A percentile compares a stretch with the other conserved stretches of the same genome.
These are phyloP conservation scores for Drosophila melanocephala DNA, from an alignment of 2,888 invertebrate species.

Conservation along the genomic window DNA sequence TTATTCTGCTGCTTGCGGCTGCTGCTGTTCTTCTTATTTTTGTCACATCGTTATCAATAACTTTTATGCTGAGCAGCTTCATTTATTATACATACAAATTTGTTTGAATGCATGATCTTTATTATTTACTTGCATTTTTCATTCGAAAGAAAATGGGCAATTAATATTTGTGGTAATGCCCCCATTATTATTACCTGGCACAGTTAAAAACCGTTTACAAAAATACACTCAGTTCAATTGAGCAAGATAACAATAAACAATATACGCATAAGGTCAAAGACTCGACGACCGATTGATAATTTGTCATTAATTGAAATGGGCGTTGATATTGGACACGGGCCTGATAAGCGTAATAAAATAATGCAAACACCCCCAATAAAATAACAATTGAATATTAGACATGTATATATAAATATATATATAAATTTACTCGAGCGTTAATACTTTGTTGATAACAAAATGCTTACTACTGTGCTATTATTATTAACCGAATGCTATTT, in stretches of 20 bases:
- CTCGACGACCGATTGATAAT: constrained; percentile 14
- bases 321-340: constrained; percentile 12
- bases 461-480: constrained; percentile 11
- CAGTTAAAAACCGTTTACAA: constrained; percentile 25
- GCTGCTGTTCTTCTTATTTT: constrained; percentile 5
- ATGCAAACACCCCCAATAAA: constrained; percentile 46
- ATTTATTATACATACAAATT: background rate
- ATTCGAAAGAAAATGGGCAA: background rate
- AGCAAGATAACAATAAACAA: constrained; percentile 10
- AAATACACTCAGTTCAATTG: background rate
- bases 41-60: constrained; percentile 3
- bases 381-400: constrained; percentile 16
- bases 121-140: constrained; percentile 23
- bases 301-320: constrained; percentile 20
- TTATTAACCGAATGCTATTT: constrained; percentile 14
- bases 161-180: constrained; percentile 10
- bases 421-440: background rate
- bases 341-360: constrained; percentile 39
- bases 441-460: constrained; percentile 3
- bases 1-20: constrained; percentile 6
- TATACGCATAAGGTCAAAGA: constrained; percentile 13
- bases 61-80: constrained; percentile 8
- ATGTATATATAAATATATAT: background rate
- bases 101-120: constrained; percentile 1
- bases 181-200: constrained; percentile 40